Percentiles rank a stretch among this genome's conserved stretches.
Conservation (phyloP, 53 echinoderm and acorn worm genomes). For the Hippasteria phrygiana region DNA sequence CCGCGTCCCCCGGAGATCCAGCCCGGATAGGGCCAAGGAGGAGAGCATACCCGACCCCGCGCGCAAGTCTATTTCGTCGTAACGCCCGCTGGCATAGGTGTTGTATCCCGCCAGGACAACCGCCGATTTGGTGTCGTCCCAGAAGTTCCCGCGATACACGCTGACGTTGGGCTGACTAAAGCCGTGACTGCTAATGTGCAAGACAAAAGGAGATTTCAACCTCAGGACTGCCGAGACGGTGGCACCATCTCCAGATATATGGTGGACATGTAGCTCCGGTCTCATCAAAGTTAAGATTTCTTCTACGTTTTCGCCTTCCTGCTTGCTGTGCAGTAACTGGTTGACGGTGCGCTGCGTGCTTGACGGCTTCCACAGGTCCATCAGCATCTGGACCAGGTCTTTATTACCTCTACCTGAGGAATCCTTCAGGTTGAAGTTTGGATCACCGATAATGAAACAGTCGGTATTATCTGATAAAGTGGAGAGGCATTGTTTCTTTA, state of each 20-base stretch:
- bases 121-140: constrained; percentile 24
- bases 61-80: background rate
- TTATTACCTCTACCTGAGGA: background rate
- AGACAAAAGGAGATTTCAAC: background rate
- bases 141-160: background rate
- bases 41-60: constrained; percentile 17
- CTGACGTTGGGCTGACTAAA: background rate
- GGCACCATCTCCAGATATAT: background rate
- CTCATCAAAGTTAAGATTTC: background rate
- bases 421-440: constrained; percentile 8
- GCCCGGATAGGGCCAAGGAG: constrained; percentile 3
- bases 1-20: background rate
- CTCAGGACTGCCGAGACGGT: constrained; percentile 8
- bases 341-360: background rate
- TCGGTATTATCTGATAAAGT: background rate
- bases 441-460: constrained; percentile 13
- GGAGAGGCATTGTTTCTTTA: background rate
- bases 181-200: constrained; percentile 1
- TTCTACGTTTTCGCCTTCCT: constrained; percentile 4
- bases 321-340: background rate
- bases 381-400: constrained; percentile 5
- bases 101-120: constrained; percentile 11
- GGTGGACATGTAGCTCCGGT: background rate
- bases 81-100: background rate
- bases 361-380: background rate